These are phyloP conservation scores for Knipowitschia caucasica DNA, from an alignment of 2,797 vertebrate species.

Conservation along the genomic window DNA sequence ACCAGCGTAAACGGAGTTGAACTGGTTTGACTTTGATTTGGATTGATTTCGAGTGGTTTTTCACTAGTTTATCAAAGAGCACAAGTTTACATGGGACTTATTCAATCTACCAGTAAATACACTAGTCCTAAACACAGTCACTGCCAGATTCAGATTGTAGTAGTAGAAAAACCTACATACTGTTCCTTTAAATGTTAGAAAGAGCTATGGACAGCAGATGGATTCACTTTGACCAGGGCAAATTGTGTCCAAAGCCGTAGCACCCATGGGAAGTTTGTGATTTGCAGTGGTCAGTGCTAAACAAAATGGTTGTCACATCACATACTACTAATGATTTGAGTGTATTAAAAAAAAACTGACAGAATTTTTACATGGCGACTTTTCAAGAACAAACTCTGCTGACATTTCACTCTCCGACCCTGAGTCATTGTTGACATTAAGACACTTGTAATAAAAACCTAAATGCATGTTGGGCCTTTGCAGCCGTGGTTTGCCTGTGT, in stretches of 20 bases:
- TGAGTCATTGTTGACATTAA: slow-evolving; percentile 32
- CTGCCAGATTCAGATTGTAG: no score
- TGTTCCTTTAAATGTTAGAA: no score
- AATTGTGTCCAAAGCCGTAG: not conserved
- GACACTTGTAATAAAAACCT: slow-evolving; percentile 36
- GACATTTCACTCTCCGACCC: slow-evolving; percentile 34
- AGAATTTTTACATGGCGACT: slow-evolving; percentile 26
- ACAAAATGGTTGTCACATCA: not conserved
- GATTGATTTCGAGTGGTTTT: no score
- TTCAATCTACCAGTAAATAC: no score
- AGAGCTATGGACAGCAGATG: no score
- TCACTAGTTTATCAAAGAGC: no score
- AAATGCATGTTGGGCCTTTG: slow-evolving; percentile 10
- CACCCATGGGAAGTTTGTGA: not conserved
- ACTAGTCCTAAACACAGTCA: no score
- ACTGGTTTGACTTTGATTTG: no score
- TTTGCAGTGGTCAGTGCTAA: not conserved
- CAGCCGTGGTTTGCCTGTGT: slow-evolving; percentile 6
- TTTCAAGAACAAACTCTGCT: slow-evolving; percentile 20
- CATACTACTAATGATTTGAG: not conserved
- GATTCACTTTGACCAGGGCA: not conserved
- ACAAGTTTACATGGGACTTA: no score
- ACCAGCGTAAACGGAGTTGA: no score
- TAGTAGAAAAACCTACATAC: no score
- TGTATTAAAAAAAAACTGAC: slow-evolving; percentile 25